phyloP scores from a whole-genome alignment of 1,140 invertebrate genomes.

The Drosophila tsacasi region DNA sequence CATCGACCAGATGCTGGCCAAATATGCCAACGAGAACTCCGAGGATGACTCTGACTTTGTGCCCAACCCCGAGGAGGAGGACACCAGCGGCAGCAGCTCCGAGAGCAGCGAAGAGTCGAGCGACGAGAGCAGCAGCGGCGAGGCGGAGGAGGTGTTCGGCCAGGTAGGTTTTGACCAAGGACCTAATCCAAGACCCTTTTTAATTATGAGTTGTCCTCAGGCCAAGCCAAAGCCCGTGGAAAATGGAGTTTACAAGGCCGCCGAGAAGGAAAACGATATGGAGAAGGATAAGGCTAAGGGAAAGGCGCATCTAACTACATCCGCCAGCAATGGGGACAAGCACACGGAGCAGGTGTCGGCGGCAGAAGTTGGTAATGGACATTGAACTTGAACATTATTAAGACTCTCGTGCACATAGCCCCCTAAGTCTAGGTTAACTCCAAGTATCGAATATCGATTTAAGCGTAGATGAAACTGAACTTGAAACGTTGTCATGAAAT shows the following conservation, averaged over 20 bases:
- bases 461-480: slow-evolving; percentile 69
- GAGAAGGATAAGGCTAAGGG: slow-evolving; percentile 35
- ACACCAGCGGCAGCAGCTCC: slow-evolving; percentile 15
- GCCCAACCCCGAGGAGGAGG: slow-evolving; percentile 54
- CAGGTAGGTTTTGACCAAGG: slow-evolving; percentile 22
- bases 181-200: not conserved
- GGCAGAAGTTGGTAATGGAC: slow-evolving; percentile 82
- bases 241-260: slow-evolving; percentile 42
- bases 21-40: slow-evolving; percentile 77
- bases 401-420: slow-evolving; percentile 58
- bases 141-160: slow-evolving; percentile 17
- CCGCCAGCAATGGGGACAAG: slow-evolving; percentile 27
- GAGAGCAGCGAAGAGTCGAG: slow-evolving; percentile 42
- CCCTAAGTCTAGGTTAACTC: slow-evolving; percentile 71
- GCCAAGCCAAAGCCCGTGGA: slow-evolving; percentile 27
- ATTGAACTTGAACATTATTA: slow-evolving; percentile 71
- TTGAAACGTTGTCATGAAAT: slow-evolving; percentile 59
- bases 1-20: slow-evolving; percentile 68
- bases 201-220: not conserved
- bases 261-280: slow-evolving; percentile 12
- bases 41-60: slow-evolving; percentile 80
- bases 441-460: slow-evolving; percentile 78
- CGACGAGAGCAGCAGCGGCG: slow-evolving; percentile 47
- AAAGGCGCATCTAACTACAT: slow-evolving; percentile 30
- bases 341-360: slow-evolving; percentile 39